These are phyloP conservation scores for Aporophyla nigra DNA, from an alignment of 2,888 invertebrate species.

Conservation along the genomic window DNA sequence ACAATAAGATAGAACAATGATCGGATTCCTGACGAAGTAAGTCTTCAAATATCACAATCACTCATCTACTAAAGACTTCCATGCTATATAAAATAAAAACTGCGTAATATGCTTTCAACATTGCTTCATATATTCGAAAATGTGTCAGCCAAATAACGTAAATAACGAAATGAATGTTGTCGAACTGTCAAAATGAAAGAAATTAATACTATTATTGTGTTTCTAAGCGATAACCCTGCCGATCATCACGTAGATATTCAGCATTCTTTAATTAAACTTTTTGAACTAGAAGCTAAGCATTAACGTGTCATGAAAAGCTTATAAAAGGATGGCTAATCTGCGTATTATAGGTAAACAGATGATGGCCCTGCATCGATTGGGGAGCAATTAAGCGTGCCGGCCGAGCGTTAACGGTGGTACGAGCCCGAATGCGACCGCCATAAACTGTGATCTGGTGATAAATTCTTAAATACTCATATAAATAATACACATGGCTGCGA, in stretches of 20 bases:
- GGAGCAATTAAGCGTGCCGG: constrained; percentile 68
- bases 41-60: not conserved
- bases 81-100: constrained; percentile 13
- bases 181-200: no score
- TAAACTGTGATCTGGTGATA: constrained; percentile 68
- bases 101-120: no score
- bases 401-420: constrained; percentile 61
- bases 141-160: no score
- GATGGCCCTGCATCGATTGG: constrained; percentile 61
- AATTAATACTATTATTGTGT: no score
- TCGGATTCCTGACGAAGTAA: constrained; percentile 1
- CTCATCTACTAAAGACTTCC: not conserved
- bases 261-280: not conserved
- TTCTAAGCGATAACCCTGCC: no score
- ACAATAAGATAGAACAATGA: constrained; percentile 11
- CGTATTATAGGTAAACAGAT: constrained; percentile 61
- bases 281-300: constrained; percentile 35
- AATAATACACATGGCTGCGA: constrained; percentile 61
- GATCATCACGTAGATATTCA: not conserved
- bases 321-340: constrained; percentile 60
- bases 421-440: constrained; percentile 60
- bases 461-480: constrained; percentile 64
- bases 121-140: no score
- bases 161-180: no score
- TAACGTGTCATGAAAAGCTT: constrained; percentile 39